phyloP scores from a whole-genome alignment of 2,797 vertebrate species.

The Pogoniulus pusillus region DNA sequence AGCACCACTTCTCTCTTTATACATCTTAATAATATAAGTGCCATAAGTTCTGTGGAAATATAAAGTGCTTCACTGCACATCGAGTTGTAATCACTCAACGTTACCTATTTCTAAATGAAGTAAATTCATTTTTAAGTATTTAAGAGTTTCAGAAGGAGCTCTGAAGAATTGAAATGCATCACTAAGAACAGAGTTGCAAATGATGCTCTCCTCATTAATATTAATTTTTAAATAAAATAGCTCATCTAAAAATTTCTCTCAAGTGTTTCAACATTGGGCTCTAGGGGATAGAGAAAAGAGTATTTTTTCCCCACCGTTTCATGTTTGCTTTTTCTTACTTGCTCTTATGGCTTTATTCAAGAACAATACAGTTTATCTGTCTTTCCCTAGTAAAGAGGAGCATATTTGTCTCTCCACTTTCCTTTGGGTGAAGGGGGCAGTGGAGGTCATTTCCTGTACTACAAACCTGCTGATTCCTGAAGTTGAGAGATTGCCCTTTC shows the following conservation, averaged over 20 bases:
- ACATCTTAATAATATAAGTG: not conserved
- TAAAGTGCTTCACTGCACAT: not conserved
- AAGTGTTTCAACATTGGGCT: not conserved
- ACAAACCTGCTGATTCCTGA: not conserved
- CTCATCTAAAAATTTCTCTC: not conserved
- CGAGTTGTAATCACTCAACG: not conserved
- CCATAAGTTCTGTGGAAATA: not conserved
- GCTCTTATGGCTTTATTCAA: not conserved
- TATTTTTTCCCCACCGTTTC: not conserved
- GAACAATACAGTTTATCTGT: fast-evolving
- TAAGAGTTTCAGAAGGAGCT: not conserved
- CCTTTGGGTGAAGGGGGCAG: not conserved
- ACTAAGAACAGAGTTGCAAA: not conserved
- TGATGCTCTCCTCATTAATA: not conserved
- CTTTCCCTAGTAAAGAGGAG: not conserved
- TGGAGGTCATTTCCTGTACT: not conserved
- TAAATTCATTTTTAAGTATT: not conserved
- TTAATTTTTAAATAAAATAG: conserved; percentile 5
- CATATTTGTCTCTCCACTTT: not conserved
- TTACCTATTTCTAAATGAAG: not conserved
- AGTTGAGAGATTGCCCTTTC: not conserved
- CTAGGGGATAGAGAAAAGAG: not conserved
- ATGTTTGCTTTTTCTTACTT: not conserved
- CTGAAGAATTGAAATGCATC: not conserved
- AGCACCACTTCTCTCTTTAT: not conserved